A percentile compares a stretch with the other conserved stretches of the same genome.
phyloP scores from a whole-genome alignment of 2,113 vertebrate genomes.

The Marcusenius ussheri region DNA sequence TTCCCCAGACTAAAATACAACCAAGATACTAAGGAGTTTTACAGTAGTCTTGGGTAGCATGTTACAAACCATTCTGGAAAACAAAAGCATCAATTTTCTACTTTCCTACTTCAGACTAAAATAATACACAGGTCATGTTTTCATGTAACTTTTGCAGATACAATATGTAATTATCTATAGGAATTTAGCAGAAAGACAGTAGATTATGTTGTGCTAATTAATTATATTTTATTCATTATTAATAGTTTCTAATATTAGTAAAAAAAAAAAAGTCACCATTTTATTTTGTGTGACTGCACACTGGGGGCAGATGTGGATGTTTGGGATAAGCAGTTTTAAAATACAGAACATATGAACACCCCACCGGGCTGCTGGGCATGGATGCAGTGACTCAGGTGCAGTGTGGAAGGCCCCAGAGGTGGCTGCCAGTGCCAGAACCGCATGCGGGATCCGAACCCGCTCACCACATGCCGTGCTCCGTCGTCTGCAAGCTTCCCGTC shows the following conservation, averaged over 20 bases:
- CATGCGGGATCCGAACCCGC: background rate
- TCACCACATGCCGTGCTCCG: background rate
- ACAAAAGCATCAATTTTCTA: background rate
- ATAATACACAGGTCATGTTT: background rate
- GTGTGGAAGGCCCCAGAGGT: background rate
- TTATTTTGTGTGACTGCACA: background rate
- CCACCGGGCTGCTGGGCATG: background rate
- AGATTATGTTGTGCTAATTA: background rate
- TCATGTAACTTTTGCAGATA: background rate
- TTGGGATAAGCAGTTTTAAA: background rate
- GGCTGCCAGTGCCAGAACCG: background rate
- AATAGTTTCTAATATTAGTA: background rate
- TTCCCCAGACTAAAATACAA: background rate
- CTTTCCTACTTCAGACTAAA: background rate
- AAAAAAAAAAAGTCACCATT: background rate
- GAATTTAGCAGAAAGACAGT: background rate
- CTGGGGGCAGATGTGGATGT: background rate
- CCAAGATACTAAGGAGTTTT: background rate
- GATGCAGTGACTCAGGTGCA: background rate
- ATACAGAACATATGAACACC: background rate
- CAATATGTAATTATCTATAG: background rate
- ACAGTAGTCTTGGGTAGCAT: background rate
- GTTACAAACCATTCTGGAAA: background rate
- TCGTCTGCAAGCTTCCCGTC: background rate
- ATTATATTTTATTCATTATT: background rate